Evolutionary conservation across 2,113 vertebrate genomes (phyloP).

Genomic region (Marcusenius ussheri): DNA sequence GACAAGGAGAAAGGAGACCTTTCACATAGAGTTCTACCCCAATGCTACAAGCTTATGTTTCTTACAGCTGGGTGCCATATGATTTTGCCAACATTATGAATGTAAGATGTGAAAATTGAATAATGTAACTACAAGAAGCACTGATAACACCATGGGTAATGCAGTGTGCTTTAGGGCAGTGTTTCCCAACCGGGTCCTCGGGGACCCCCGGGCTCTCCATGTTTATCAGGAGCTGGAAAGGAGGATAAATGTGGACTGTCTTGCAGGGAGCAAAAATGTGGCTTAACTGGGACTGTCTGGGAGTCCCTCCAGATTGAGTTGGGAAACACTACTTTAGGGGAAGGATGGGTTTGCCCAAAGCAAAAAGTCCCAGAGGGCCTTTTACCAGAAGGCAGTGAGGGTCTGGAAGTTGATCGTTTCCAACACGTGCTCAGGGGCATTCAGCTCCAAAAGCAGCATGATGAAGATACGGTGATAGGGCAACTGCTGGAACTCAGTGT

Average conservation of each 20-base stretch:
- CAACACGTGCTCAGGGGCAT: constrained; percentile 92
- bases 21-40: not conserved
- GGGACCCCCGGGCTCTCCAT: not conserved
- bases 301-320: not conserved
- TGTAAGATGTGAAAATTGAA: too few species aligned
- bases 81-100: not conserved
- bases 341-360: not conserved
- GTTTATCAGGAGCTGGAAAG: not conserved
- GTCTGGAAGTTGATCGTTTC: constrained; percentile 99
- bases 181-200: not conserved
- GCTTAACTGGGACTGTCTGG: not conserved
- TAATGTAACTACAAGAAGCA: not conserved
- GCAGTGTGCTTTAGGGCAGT: not conserved
- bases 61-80: not conserved
- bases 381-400: constrained; percentile 94
- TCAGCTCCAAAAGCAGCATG: constrained; percentile 94
- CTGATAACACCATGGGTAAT: not conserved
- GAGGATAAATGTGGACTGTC: not conserved
- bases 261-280: not conserved
- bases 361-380: not conserved
- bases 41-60: not conserved
- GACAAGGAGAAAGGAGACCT: not conserved
- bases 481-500: constrained; percentile 95
- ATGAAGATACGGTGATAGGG: constrained; percentile 98
- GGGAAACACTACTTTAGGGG: not conserved